Conservation (phyloP, 2,888 invertebrate species). For the Cryptocephalus primarius region DNA sequence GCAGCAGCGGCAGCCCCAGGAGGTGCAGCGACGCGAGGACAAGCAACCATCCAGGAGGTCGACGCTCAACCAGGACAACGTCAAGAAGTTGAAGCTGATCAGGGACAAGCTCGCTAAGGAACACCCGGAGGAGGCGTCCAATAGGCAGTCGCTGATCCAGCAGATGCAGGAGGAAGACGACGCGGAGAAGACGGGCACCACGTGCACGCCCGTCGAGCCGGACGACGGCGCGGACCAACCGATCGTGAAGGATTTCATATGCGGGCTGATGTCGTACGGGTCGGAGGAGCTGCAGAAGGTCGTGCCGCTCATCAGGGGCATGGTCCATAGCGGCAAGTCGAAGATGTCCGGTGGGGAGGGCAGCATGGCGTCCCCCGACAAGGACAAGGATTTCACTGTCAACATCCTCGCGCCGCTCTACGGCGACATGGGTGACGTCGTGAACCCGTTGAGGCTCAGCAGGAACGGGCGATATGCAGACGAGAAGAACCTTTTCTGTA, state of each 20-base stretch:
- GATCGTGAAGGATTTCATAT: background rate
- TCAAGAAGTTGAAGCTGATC: too few relatives aligned
- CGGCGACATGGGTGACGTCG: background rate
- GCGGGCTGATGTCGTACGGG: background rate
- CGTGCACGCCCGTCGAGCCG: background rate
- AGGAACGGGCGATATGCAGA: conserved; percentile 14
- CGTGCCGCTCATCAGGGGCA: background rate
- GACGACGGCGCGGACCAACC: background rate
- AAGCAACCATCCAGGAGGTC: background rate
- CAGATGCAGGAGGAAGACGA: background rate
- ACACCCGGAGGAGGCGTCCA: background rate
- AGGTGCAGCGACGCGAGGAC: too few relatives aligned
- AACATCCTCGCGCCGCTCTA: background rate
- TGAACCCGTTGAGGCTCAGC: background rate
- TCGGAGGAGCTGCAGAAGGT: background rate
- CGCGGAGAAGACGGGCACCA: background rate
- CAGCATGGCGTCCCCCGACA: background rate
- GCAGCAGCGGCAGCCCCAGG: too few relatives aligned
- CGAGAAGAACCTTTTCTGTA: conserved; percentile 14
- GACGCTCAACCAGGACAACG: background rate
- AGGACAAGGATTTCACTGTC: background rate
- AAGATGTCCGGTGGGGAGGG: background rate
- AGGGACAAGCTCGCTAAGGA: background rate
- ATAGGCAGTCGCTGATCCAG: too few relatives aligned
- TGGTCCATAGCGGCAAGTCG: background rate